phyloP scores from a whole-genome alignment of 2,888 invertebrate species.

The Drosophila pseudotakahashii region DNA sequence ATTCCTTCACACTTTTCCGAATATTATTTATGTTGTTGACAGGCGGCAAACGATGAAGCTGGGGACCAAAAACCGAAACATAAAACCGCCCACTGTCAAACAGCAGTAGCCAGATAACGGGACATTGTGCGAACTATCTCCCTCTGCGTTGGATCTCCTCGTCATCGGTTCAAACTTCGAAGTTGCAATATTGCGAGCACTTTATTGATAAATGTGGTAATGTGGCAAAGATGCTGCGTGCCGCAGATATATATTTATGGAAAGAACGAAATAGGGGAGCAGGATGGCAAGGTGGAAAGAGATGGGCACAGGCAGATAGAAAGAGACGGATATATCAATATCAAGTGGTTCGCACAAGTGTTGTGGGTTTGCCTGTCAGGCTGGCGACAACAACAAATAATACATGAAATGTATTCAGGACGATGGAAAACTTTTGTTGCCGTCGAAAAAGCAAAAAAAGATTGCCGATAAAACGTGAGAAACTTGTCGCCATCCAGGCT shows the following conservation, averaged over 20 bases:
- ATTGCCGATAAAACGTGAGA: conserved; percentile 56
- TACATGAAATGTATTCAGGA: conserved; percentile 7
- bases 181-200: conserved; percentile 30
- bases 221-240: conserved; percentile 43
- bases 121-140: conserved; percentile 56
- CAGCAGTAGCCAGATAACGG: conserved; percentile 68
- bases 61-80: conserved; percentile 62
- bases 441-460: conserved; percentile 45
- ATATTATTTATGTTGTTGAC: conserved; percentile 71
- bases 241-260: conserved; percentile 50
- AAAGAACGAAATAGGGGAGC: conserved; percentile 1
- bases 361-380: conserved; percentile 37
- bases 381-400: conserved; percentile 25
- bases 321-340: conserved; percentile 29
- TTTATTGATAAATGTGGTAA: conserved; percentile 47
- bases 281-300: conserved; percentile 12
- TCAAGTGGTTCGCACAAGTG: conserved; percentile 46
- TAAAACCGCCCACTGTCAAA: conserved; percentile 66
- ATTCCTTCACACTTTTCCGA: conserved; percentile 45
- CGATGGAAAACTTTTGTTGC: conserved; percentile 53
- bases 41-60: conserved; percentile 50
- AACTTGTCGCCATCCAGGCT: conserved; percentile 46
- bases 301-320: not conserved
- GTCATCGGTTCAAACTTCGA: conserved; percentile 9
- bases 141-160: conserved; percentile 1